These are phyloP conservation scores for Phaenicophaeus curvirostris DNA, from an alignment of 2,797 vertebrate species.

Conservation along the genomic window DNA sequence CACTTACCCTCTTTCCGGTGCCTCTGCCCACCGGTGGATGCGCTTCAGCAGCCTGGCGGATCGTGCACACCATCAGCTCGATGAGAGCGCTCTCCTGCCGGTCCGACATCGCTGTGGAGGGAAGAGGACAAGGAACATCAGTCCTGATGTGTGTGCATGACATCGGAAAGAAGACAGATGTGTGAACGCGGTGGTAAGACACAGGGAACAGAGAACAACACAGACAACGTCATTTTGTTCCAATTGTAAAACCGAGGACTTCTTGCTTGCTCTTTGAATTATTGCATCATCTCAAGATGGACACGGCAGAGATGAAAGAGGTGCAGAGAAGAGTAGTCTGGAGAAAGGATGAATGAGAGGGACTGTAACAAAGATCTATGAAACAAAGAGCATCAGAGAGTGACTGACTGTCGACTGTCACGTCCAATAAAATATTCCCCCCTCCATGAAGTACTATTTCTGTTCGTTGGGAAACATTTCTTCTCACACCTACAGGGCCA, in stretches of 20 bases:
- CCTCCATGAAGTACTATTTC: not conserved
- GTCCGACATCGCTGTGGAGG: slow-evolving; percentile 89
- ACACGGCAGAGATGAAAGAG: not conserved
- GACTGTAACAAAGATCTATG: not conserved
- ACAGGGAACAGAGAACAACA: not conserved
- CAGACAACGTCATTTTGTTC: not conserved
- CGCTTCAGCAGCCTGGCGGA: slow-evolving; percentile 95
- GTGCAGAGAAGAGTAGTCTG: not conserved
- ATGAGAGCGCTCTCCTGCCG: slow-evolving; percentile 96
- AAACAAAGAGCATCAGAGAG: not conserved
- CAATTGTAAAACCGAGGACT: not conserved
- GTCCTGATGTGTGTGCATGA: not conserved
- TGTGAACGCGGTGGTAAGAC: not conserved
- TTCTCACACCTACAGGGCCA: not conserved
- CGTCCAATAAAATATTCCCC: not conserved
- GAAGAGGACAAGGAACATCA: not conserved
- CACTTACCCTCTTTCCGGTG: slow-evolving; percentile 94
- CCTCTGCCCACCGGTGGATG: slow-evolving; percentile 98
- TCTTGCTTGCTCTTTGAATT: not conserved
- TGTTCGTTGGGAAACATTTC: not conserved
- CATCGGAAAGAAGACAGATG: not conserved
- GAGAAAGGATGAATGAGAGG: not conserved
- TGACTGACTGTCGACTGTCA: not conserved
- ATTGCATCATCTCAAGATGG: not conserved
- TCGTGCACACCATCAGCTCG: slow-evolving; percentile 96